A percentile compares a stretch with the other conserved stretches of the same genome.
These are phyloP conservation scores for Forbesichthys agassizii DNA, from an alignment of 2,113 vertebrate genomes.

Conservation along the genomic window DNA sequence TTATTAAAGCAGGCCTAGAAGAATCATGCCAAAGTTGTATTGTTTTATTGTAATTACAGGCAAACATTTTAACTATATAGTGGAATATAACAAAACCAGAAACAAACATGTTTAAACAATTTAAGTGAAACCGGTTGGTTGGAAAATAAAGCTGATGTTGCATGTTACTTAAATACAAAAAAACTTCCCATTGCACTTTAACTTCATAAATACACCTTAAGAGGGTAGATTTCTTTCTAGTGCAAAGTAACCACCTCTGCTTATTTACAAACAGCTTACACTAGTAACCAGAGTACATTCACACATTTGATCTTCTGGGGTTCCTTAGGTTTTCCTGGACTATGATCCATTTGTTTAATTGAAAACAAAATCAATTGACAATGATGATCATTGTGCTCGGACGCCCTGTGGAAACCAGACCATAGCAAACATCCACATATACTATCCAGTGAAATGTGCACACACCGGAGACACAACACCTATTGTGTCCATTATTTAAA, in stretches of 20 bases:
- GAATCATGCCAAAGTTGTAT: constrained; percentile 49
- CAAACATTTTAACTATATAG: constrained; percentile 54
- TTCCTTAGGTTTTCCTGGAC: neutral
- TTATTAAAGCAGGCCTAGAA: neutral
- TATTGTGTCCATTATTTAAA: constrained; percentile 4
- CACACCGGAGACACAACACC: constrained; percentile 3
- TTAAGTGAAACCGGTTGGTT: constrained; percentile 42
- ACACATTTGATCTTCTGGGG: neutral
- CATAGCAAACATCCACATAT: neutral
- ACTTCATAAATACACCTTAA: constrained; percentile 59
- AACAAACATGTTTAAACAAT: constrained; percentile 44
- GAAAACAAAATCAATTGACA: neutral
- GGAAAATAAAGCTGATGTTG: constrained; percentile 15
- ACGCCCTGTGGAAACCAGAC: neutral
- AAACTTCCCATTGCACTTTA: constrained; percentile 53
- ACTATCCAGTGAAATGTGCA: constrained; percentile 11
- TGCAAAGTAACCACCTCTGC: neutral
- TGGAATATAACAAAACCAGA: constrained; percentile 52
- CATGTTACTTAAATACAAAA: constrained; percentile 60
- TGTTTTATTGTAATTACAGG: constrained; percentile 64
- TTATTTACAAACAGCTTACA: neutral
- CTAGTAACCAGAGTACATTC: constrained; percentile 9
- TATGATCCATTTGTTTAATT: constrained; percentile 14
- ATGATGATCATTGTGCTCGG: neutral
- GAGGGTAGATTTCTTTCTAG: constrained; percentile 9